A percentile compares a stretch with the other conserved stretches of the same genome.
phyloP scores from a whole-genome alignment of 37 sponge, comb jelly and placozoan genomes.

The Haliclona indistincta region DNA sequence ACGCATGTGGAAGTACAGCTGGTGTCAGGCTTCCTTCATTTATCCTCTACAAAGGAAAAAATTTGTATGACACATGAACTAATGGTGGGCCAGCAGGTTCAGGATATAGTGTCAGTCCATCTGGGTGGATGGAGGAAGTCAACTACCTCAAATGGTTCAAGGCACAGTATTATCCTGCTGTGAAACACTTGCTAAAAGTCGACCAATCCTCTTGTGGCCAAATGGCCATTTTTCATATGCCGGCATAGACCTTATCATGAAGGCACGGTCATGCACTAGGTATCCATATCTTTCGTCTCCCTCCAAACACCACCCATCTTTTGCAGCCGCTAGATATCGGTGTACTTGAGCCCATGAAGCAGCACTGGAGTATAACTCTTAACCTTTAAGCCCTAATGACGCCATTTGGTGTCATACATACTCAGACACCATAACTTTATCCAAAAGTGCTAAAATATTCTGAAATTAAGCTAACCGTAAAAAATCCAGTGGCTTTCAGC shows the following conservation, averaged over 20 bases:
- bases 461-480: too few relatives aligned
- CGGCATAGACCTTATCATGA: conserved; percentile 1
- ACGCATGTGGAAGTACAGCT: conserved; percentile 25
- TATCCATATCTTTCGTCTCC: conserved; percentile 30
- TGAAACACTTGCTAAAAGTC: conserved; percentile 6
- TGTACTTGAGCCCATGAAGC: conserved; percentile 24
- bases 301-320: conserved; percentile 37
- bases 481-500: too few relatives aligned
- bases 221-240: conserved; percentile 33
- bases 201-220: conserved; percentile 17
- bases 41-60: too few relatives aligned
- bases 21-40: too few relatives aligned
- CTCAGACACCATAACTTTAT: too few relatives aligned
- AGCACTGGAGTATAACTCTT: too few relatives aligned
- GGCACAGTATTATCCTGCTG: background rate
- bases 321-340: conserved; percentile 45
- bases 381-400: too few relatives aligned
- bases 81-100: conserved; percentile 42
- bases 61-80: background rate
- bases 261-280: background rate
- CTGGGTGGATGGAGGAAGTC: too few relatives aligned
- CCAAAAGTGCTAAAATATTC: too few relatives aligned
- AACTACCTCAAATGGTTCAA: conserved; percentile 30
- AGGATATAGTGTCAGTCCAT: conserved; percentile 6
- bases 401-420: too few relatives aligned